phyloP scores from a whole-genome alignment of 2,888 invertebrate genomes.

The Petrolisthes cinctipes region DNA sequence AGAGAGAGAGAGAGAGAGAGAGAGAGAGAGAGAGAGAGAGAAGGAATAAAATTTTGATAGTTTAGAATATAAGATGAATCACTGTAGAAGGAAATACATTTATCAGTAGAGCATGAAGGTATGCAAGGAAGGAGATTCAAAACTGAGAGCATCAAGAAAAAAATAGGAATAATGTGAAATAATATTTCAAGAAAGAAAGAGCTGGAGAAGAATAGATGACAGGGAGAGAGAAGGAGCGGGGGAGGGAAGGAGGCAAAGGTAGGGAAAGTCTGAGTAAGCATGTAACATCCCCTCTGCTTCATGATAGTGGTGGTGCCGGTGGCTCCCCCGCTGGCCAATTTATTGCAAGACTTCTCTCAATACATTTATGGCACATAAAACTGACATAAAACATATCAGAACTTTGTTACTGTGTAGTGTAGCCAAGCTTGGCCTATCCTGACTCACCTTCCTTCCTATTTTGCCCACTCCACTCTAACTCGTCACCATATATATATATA shows the following conservation, averaged over 20 bases:
- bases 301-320: not conserved
- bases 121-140: no score
- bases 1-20: no score
- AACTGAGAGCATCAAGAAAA: no score
- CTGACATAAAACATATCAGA: slow-evolving; percentile 10
- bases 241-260: not conserved
- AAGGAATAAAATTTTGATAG: no score
- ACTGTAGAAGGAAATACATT: no score
- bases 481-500: not conserved
- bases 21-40: no score
- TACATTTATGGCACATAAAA: slow-evolving; percentile 18
- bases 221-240: not conserved
- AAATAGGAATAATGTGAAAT: no score
- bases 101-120: no score
- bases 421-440: not conserved
- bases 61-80: no score
- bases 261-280: not conserved
- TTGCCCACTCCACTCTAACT: not conserved
- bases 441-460: not conserved
- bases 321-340: slow-evolving; percentile 11
- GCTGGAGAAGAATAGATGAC: no score
- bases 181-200: no score
- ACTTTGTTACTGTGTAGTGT: not conserved
- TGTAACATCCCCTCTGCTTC: not conserved
- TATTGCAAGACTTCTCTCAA: slow-evolving; percentile 12